Base-by-base conservation (phyloP, 2,797 vertebrate genomes). In the Saxicola maurus region DNA sequence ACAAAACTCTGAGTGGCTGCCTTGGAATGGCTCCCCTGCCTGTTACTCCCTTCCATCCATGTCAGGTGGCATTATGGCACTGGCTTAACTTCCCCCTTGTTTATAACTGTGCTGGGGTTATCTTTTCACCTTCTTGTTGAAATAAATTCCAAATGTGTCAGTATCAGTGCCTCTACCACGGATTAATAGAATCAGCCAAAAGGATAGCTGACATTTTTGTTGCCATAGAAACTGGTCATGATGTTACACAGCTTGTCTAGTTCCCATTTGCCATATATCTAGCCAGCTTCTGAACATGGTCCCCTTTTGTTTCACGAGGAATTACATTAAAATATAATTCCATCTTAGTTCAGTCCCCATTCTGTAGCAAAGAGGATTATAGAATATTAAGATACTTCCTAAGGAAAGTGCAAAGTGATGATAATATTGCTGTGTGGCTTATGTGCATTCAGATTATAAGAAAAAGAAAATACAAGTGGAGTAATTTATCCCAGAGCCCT, bases 141-240 rank as follows among this genome's bases (percentile, higher is more conserved):
- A 98, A 97, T 96, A 97, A 95, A 96, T 96, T 96, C 96, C 6
- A 0, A 95, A 92, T 93, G 95, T 96, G 96, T 97, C 97, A 95
- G 95, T 96, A 97, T 96, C 96, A 95, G 83, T 95, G 96, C 95
- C 89, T 96, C 93, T 95, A 95, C 94, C 95, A 80, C 82, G 92
- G 96, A 97, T 96, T 95, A 97, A 97, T 95, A 96, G 96, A 96
- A 97, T 96, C 96, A 96, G 96, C 96, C 96, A 95, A 97, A 97
- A 97, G 97, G 97, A 97, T 96, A 97, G 96, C 97, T 98, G 97
- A 97, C 97, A 97, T 97, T 97, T 97, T 97, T 97, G 97, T 98
- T 98, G 96, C 97, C 97, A 97, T 98, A 97, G 98, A 97, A 98
- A 98, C 97, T 85, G 96, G 94, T 92, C 95, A 96, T 91, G 96